Base-by-base conservation (phyloP, 2,113 vertebrate genomes). In the Coptodon rendalli region DNA sequence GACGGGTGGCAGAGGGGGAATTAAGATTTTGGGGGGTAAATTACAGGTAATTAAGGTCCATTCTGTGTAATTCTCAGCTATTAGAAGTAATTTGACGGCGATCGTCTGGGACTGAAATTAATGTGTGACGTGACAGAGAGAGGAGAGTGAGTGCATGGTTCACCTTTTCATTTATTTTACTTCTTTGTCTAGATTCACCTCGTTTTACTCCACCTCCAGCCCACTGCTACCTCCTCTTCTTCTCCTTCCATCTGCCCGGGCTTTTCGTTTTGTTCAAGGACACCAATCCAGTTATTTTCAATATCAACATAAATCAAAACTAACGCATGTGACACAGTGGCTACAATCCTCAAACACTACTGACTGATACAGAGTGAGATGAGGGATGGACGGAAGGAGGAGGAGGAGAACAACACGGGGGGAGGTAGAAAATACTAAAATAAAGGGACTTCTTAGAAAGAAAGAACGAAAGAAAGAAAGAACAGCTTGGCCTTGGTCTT, bases 21-120 rank as follows among this genome's bases (percentile, higher is more conserved):
- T 91, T 88, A 89, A 93, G 90, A 90, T 89, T 92, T 93, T 90
- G 76, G 93, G 82, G 88, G 87, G 84, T 87, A 93, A 89, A 95
- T 94, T 91, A 94, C 80, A 82, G 87, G 86, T 92, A 95, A 96
- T 95, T 93, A 94, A 89, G 84, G 87, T 92, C 87, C 90, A 93
- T 96, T 95, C 91, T 68, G 88, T 13, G 36, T 91, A 94, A 95
- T 94, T 96, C 93, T 80, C 40, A 36, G 79, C 85, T 90, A 95
- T 95, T 93, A 95, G 90, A 91, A 91, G 88, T 88, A 91, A 95
- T 95, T 92, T 91, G 86, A 93, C 83, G 78, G 91, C 54, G 76
- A 92, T 63, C 31, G 36, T 84, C 87, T 88, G 85, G 50, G 48
- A 89, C 27, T 43, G 66, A 87, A 84, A 81, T 73, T 6, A 81